Base-by-base conservation (phyloP, 2,113 vertebrate genomes). In the Bubo scandiacus region DNA sequence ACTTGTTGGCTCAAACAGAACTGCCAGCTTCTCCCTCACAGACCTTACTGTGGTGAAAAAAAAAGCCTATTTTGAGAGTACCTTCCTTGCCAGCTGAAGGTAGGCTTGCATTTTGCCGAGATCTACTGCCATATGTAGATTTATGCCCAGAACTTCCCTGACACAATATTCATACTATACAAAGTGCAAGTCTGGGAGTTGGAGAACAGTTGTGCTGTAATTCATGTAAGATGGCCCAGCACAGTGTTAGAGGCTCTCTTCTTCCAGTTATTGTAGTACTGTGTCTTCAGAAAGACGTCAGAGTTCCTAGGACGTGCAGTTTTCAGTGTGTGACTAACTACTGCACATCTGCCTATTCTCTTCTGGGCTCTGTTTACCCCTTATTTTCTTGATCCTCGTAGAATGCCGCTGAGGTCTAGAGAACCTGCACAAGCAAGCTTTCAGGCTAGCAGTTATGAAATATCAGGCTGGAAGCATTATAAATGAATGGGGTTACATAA, bases 231-330 rank as follows among this genome's bases (percentile, higher is more conserved):
- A 40, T 4, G 17, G 32, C 55, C 59, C 63, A 21, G 40, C 1
- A 10, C 1, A 5, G 21, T 0, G 4, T n/a, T 13, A 30, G 58
- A 29, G 73, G 49, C 19, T 61, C 55, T 58, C 47, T 45, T 10
- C 55, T 65, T 40, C 65, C 11, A 1, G 6, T 7, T 10, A 1
- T 7, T 21, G 23, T 4, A 43, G 5, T 3, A 7, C 12, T 3
- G 14, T 6, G 32, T 12, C 65, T 91, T 17, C 59, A 52, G 75
- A 14, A 45, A 32, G 72, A 47, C 0, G 0, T 26, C 38, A 23
- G 62, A 22, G 45, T 2, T 81, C 52, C 42, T 2, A 36, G 72
- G n/a, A 75, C 40, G 21, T 0, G 0, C 6, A 6, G 47, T 6
- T 42, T 52, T 6, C 21, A 18, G 15, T 8, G 19, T 29, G 26